Conservation (phyloP, 2,113 vertebrate genomes). For the Hymenochirus boettgeri region DNA sequence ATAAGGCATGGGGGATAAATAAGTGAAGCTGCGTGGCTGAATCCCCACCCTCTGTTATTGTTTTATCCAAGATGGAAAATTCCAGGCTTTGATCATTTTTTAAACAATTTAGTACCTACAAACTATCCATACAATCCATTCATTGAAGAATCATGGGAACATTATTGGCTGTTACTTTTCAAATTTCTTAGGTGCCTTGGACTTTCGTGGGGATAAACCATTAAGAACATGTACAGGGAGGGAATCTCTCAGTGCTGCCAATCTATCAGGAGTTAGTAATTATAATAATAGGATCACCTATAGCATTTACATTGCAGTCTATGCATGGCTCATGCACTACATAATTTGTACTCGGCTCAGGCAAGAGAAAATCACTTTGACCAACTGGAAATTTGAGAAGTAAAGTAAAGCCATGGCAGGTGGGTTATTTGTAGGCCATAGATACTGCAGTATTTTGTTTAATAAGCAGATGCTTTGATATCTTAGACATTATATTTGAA, state of each 20-base stretch:
- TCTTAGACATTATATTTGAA: too few species aligned
- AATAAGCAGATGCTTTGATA: too few species aligned
- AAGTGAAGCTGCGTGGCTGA: too few species aligned
- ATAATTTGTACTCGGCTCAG: not conserved
- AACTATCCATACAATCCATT: not conserved
- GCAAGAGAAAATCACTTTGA: too few species aligned
- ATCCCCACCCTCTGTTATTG: not conserved
- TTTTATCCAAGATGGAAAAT: not conserved
- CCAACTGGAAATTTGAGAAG: too few species aligned
- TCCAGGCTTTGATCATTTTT: not conserved
- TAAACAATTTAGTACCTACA: not conserved
- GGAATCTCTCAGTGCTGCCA: not conserved
- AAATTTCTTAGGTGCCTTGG: too few species aligned
- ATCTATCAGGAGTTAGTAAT: not conserved
- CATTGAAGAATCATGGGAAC: not conserved
- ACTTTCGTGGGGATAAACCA: too few species aligned
- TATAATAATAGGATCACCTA: not conserved
- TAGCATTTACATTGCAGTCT: not conserved
- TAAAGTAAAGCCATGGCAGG: too few species aligned
- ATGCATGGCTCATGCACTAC: not conserved
- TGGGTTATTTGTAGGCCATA: too few species aligned
- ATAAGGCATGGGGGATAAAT: too few species aligned
- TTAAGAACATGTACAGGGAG: conserved; percentile 4
- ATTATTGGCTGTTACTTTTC: not conserved
- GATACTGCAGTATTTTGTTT: too few species aligned